Percentiles rank a stretch among this genome's conserved stretches.
Evolutionary conservation across 2,113 vertebrate species (phyloP).

Genomic region (Mus musculus): GRCm39 chr3:37179001-37179500

Average conservation of each 20-base stretch:
- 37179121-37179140: neutral
- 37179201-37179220: neutral
- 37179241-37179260: neutral
- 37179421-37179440: slow-evolving; percentile 29
- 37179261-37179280: neutral
- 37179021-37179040: neutral
- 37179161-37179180: neutral
- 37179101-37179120: neutral
- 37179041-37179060: neutral
- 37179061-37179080: neutral
- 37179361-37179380: neutral
- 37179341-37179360: neutral
- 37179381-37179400: neutral
- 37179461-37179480: slow-evolving; percentile 21
- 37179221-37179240: neutral
- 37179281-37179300: neutral
- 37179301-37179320: neutral
- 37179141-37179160: neutral
- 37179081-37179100: neutral
- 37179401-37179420: neutral
- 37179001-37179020: neutral
- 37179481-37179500: slow-evolving; percentile 1
- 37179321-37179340: neutral
- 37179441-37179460: slow-evolving; percentile 33
- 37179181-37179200: neutral